Conservation (phyloP, 2,797 vertebrate species). For the Lithobates pipiens region DNA sequence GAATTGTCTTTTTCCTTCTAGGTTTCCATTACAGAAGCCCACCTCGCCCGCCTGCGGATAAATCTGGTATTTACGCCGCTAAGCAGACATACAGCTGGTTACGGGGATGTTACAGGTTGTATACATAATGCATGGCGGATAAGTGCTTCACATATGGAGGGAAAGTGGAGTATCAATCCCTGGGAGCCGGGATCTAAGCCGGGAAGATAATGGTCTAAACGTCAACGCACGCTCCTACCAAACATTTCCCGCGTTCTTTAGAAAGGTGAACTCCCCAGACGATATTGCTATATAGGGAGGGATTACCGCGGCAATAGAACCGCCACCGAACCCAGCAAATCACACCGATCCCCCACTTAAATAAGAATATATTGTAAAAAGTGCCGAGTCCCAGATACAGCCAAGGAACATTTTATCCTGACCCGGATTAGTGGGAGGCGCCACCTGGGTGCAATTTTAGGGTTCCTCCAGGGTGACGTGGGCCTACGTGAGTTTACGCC, state of each 20-base stretch:
- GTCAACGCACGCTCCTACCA: neutral
- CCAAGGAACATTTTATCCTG: neutral
- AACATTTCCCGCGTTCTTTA: neutral
- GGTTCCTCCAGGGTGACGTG: too few species aligned
- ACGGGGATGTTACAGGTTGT: neutral
- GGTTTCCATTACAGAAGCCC: neutral
- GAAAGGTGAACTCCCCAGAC: slow-evolving; percentile 2
- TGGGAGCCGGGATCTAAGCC: slow-evolving; percentile 2
- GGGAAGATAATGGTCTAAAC: slow-evolving; percentile 3
- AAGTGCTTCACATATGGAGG: slow-evolving; percentile 7
- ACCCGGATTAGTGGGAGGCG: neutral
- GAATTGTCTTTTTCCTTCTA: too few species aligned
- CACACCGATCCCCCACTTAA: neutral
- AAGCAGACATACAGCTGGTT: neutral
- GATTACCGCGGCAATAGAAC: neutral
- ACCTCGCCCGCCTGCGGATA: neutral
- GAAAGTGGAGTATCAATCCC: neutral
- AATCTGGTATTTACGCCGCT: neutral
- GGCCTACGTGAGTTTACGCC: too few species aligned
- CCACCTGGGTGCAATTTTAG: too few species aligned
- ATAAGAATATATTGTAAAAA: neutral
- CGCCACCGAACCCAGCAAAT: neutral
- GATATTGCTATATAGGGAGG: neutral
- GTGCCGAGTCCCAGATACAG: neutral
- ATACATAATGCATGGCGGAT: slow-evolving; percentile 11